Percentiles rank a stretch among this genome's conserved stretches.
These are phyloP conservation scores for Acromyrmex echinatior DNA, from an alignment of 1,140 invertebrate genomes.

Conservation along the genomic window DNA sequence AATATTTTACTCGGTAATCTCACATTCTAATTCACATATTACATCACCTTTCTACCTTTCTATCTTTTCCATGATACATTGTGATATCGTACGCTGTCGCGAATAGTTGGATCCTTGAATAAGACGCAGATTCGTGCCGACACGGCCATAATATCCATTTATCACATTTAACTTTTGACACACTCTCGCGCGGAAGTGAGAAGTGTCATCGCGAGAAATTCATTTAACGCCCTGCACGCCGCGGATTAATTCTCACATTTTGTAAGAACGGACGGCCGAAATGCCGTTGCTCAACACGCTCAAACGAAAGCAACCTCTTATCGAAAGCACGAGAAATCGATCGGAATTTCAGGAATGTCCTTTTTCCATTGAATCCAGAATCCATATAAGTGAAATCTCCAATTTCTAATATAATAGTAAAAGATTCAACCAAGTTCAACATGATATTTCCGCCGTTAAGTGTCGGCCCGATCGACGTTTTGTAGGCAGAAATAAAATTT, in stretches of 20 bases:
- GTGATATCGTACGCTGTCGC: slow-evolving; percentile 1
- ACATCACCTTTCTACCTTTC: slow-evolving; percentile 55
- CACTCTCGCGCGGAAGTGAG: slow-evolving; percentile 21
- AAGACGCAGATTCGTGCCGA: slow-evolving; percentile 10
- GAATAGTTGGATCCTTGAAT: slow-evolving; percentile 16
- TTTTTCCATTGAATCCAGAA: neutral
- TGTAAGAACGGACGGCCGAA: neutral
- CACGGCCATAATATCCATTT: slow-evolving; percentile 9
- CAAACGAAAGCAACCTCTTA: slow-evolving; percentile 1
- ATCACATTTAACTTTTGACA: slow-evolving; percentile 65
- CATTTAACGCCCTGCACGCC: slow-evolving; percentile 33
- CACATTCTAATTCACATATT: slow-evolving; percentile 61
- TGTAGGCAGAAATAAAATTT: slow-evolving; percentile 30
- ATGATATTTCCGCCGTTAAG: neutral
- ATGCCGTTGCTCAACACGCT: neutral
- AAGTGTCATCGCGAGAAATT: slow-evolving; percentile 34
- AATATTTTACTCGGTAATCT: slow-evolving; percentile 34
- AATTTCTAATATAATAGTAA: neutral
- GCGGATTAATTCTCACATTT: slow-evolving; percentile 46
- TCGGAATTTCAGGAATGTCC: slow-evolving; percentile 14
- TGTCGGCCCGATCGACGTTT: neutral
- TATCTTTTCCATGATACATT: slow-evolving; percentile 23
- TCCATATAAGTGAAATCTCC: neutral
- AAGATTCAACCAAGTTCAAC: neutral
- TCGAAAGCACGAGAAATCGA: slow-evolving; percentile 1